Evolutionary conservation across 2,797 vertebrate genomes (phyloP), one percentile per base, ranked within the genome.

Genomic region (Melanitta fusca): DNA sequence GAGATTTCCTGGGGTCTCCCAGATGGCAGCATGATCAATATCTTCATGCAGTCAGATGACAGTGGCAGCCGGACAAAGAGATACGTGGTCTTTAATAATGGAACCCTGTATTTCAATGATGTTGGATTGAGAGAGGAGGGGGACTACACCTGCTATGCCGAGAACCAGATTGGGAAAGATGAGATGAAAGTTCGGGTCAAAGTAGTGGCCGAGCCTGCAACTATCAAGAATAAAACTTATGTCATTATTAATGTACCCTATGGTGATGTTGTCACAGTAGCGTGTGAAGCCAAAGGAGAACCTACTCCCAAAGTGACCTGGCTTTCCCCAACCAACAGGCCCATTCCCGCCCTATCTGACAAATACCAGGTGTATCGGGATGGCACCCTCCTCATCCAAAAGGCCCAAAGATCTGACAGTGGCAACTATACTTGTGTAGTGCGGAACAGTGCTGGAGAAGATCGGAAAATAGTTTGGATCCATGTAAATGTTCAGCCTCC

Each of bases 1-100:
- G 98, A 99, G 82, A 99, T 99, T 95, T 99, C 98, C 51, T 99
- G 99, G 99, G 97, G 98, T 15, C 97, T 99, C 6, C 99, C 99
- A 0, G 99, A 99, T 14, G 99, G 99, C 13, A 99, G 99, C 62
- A 98, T 99, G 98, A 97, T 99, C 56, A 98, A 99, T 97, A 98
- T 98, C 2, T 92, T 98, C 62, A 97, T 98, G 97, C 98, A 98
- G 74, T 97, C 98, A 0, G 98, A 98, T 4, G 96, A 97, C 53
- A 92, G 97, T 0, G 97, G 98, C 3, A 97, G 97, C 32, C 98
- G 98, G 24, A 97, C 97, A 2, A 98, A 98, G 80, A 98, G 99
- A 93, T 99, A 98, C 1, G 98, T 99, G 54, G 98, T 99, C 24
- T 99, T 99, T 13, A 93, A 99, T 96, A 99, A 99, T 8, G 99